Percentiles rank a stretch among this genome's conserved stretches.
Conservation (phyloP, 2,888 invertebrate species). For the Pristionchus fissidentatus region DNA sequence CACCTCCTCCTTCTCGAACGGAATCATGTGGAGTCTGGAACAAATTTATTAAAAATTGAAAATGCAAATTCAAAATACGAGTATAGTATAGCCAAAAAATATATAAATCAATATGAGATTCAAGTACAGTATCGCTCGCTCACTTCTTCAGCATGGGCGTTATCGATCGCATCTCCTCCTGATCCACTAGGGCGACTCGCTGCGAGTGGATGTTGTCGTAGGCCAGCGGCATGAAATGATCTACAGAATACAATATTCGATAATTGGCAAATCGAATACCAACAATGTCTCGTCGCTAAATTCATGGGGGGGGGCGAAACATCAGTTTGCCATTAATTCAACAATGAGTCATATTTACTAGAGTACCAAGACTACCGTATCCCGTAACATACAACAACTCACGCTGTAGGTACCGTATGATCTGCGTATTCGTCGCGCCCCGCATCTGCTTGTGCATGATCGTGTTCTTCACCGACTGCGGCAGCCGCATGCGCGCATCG, state of each 20-base stretch:
- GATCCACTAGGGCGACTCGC: conserved; percentile 59
- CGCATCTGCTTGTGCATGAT: conserved; percentile 62
- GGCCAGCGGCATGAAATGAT: conserved; percentile 55
- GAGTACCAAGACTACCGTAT: too few species aligned
- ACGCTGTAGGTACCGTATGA: conserved; percentile 56
- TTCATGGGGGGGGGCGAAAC: too few species aligned
- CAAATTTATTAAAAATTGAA: not conserved
- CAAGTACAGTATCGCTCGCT: not conserved
- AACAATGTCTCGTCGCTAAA: not conserved
- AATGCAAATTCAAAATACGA: not conserved
- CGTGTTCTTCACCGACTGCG: conserved; percentile 58
- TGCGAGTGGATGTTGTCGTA: conserved; percentile 61
- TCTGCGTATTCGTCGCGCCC: conserved; percentile 50
- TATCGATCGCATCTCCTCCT: conserved; percentile 57
- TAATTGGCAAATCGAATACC: not conserved
- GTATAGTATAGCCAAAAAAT: not conserved
- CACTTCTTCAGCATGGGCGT: conserved; percentile 26
- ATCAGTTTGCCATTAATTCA: too few species aligned
- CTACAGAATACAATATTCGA: conserved; percentile 43
- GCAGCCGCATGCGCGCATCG: conserved; percentile 63
- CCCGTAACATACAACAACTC: not conserved
- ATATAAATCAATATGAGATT: not conserved
- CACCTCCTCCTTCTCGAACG: conserved; percentile 51
- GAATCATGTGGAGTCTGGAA: not conserved
- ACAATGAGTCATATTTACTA: not conserved